These are phyloP conservation scores for Melanargia galathea DNA, from an alignment of 2,888 invertebrate genomes.

Conservation along the genomic window DNA sequence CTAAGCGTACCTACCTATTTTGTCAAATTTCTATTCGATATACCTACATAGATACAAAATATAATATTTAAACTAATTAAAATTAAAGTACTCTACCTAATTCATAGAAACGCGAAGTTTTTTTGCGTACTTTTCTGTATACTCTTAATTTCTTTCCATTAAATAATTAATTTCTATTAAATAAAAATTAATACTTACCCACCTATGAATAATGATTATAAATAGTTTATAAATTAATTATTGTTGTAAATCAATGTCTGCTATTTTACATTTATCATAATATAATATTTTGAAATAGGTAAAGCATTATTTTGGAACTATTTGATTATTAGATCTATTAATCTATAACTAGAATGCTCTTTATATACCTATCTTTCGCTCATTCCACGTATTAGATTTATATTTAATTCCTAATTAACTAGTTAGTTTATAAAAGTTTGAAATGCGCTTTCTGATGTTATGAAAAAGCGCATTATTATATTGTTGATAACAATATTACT, in stretches of 20 bases:
- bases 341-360: background rate
- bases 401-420: background rate
- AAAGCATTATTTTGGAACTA: constrained; percentile 27
- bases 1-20: too few species aligned
- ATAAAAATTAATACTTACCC: background rate
- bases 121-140: background rate
- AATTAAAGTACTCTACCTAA: too few species aligned
- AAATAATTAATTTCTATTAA: background rate
- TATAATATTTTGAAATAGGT: constrained; percentile 23
- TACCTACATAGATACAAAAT: too few species aligned
- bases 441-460: background rate
- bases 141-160: background rate
- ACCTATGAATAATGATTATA: background rate
- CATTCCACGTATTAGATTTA: background rate
- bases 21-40: too few species aligned
- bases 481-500: background rate
- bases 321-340: constrained; percentile 7
- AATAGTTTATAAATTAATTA: background rate
- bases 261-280: background rate
- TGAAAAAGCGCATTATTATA: background rate
- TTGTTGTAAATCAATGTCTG: background rate
- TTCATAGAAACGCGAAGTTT: background rate
- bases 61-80: too few species aligned
- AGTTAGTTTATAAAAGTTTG: background rate
- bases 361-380: background rate